Evolutionary conservation across 1,140 invertebrate species (phyloP).

Genomic region (Chymomyza costata): DNA sequence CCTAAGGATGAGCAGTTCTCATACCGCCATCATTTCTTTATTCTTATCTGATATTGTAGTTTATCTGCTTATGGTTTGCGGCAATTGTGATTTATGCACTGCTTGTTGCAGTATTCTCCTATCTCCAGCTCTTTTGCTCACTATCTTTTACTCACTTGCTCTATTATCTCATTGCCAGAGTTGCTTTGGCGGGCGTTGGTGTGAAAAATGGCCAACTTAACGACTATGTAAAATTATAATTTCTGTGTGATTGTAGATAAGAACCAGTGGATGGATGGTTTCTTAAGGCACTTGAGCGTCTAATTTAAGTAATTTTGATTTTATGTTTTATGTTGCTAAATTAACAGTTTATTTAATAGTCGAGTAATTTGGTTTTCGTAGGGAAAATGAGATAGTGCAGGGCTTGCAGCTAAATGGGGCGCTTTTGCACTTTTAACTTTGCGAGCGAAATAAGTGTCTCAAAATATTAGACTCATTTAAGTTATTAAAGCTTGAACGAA

Average conservation of each 20-base stretch:
- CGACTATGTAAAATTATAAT: slow-evolving; percentile 7
- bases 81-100: slow-evolving; percentile 49
- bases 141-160: not conserved
- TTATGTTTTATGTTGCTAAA: slow-evolving; percentile 16
- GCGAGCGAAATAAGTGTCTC: too few species aligned
- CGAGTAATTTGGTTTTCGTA: too few species aligned
- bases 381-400: too few species aligned
- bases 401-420: too few species aligned
- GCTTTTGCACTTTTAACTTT: too few species aligned
- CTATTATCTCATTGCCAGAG: too few species aligned
- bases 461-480: too few species aligned
- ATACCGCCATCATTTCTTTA: slow-evolving; percentile 11
- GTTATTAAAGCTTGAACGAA: too few species aligned
- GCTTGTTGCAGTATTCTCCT: not conserved
- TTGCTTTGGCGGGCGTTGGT: slow-evolving; percentile 18
- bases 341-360: slow-evolving; percentile 28
- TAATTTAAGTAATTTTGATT: slow-evolving; percentile 20
- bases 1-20: not conserved
- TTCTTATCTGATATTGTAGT: slow-evolving; percentile 16
- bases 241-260: too few species aligned
- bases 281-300: too few species aligned
- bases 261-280: too few species aligned
- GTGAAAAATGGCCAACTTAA: slow-evolving; percentile 41
- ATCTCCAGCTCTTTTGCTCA: slow-evolving; percentile 4
- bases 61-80: slow-evolving; percentile 5